phyloP scores from a whole-genome alignment of 2,888 invertebrate species.

The Sipha maydis region DNA sequence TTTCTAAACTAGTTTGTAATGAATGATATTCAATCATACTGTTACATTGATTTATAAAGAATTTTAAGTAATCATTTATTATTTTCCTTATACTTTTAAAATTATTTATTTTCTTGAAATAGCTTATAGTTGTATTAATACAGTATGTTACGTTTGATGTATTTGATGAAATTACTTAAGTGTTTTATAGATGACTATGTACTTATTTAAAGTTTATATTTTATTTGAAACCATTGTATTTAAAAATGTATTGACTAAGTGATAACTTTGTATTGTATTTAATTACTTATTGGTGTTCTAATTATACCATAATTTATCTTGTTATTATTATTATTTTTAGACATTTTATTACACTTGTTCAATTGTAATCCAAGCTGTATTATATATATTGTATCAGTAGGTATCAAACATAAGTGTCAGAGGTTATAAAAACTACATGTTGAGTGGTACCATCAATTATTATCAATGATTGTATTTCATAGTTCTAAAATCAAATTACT shows the following conservation, averaged over 20 bases:
- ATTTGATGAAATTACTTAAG: too few relatives aligned
- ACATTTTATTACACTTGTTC: slow-evolving; percentile 10
- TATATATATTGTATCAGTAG: slow-evolving; percentile 1
- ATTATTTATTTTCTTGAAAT: too few relatives aligned
- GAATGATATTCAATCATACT: too few relatives aligned
- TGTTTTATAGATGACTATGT: background rate
- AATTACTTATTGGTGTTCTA: slow-evolving; percentile 25
- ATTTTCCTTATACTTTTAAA: too few relatives aligned
- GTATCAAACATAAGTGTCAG: slow-evolving; percentile 6
- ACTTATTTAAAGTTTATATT: slow-evolving; percentile 16
- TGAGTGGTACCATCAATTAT: slow-evolving; percentile 8
- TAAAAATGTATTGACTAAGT: background rate
- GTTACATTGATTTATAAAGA: too few relatives aligned
- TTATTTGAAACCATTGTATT: slow-evolving; percentile 23
- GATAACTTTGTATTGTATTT: slow-evolving; percentile 19
- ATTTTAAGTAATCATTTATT: too few relatives aligned
- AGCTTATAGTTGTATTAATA: too few relatives aligned
- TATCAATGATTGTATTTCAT: slow-evolving; percentile 9
- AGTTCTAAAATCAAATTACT: background rate
- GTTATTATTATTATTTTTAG: background rate
- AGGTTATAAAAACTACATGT: slow-evolving; percentile 26
- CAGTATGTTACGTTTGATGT: too few relatives aligned
- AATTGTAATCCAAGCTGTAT: slow-evolving; percentile 3
- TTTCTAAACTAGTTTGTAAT: too few relatives aligned
- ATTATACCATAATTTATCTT: slow-evolving; percentile 34